Base-by-base conservation (phyloP, 2,888 invertebrate species). In the Scelioninae gen. 2 region DNA sequence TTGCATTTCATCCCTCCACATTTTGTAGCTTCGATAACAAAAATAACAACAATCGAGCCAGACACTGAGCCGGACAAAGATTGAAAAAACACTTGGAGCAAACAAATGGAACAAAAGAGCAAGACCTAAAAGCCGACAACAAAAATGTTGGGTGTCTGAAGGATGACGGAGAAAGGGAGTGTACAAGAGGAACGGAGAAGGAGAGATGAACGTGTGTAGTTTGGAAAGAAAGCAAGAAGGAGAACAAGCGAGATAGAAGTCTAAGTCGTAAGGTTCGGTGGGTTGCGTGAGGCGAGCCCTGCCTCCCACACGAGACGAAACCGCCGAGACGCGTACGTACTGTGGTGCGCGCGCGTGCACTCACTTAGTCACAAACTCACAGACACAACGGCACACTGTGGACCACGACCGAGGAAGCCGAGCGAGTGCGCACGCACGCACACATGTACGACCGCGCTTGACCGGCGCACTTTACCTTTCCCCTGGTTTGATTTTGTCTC, bases 391-490 rank as follows among this genome's bases (percentile, higher is more conserved):
- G 33, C 58, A 50, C 41, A 67, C 58, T 58, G 43, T 67, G 67
- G 67, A 67, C 67, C 67, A 67, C 67, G 48, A 52, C 43, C 50
- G 63, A 50, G 19, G 6, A 39, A 52, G 18, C 37, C 45, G 65
- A 43, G 58, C 53, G 55, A 70, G 55, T 61, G 70, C 55, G 70
- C 63, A 41, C 70, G 67, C 72, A 63, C 73, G 61, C 74, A 74
- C 74, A 65, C 73, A 64, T 65, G 60, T 52, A 65, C 73, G 46
- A n/a, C 52, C 69, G 58, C 60, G 74, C 65, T 69, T 69, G 73
- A 69, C 73, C 73, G 73, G 74, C 74, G 74, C 71, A 76, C 76
- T 76, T 71, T 73, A 64, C 74, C 71, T 75, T 75, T 74, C 60
- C 60, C 55, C 63, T 71, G 71, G 16, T 55, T 61, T 63, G 69